These are phyloP conservation scores for Acanthopagrus latus DNA, from an alignment of 2,797 vertebrate genomes.

Conservation along the genomic window DNA sequence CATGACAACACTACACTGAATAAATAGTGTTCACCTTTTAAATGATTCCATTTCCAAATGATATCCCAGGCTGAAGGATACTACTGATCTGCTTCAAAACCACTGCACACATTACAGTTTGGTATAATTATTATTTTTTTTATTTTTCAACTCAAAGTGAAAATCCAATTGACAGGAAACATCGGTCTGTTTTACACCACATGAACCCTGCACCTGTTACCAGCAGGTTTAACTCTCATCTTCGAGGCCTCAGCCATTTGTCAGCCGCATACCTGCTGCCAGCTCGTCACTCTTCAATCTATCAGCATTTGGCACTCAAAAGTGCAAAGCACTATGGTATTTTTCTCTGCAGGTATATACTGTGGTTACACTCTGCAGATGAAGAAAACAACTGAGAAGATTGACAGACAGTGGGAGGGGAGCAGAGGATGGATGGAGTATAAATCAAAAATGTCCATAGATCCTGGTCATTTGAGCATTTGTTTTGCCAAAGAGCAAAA, in stretches of 20 bases:
- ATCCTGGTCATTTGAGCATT: background rate
- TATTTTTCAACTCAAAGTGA: slow-evolving; percentile 25
- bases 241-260: slow-evolving; percentile 53
- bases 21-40: no score
- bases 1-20: no score
- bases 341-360: slow-evolving; percentile 53
- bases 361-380: slow-evolving; percentile 30
- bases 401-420: background rate
- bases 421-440: background rate
- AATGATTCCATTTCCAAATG: no score
- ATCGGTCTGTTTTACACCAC: background rate
- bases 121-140: background rate
- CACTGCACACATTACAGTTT: background rate
- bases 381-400: slow-evolving; percentile 14
- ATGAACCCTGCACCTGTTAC: slow-evolving; percentile 15
- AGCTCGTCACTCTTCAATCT: slow-evolving; percentile 67
- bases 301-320: slow-evolving; percentile 69
- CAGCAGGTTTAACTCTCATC: slow-evolving; percentile 50
- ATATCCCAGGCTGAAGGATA: no score
- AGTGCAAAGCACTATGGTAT: slow-evolving; percentile 45
- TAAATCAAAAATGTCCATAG: background rate
- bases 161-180: slow-evolving; percentile 18
- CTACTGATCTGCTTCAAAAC: background rate
- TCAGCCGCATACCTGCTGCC: slow-evolving; percentile 62
- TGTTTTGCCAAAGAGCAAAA: background rate